These are phyloP conservation scores for Metopia argyrocephala DNA, from an alignment of 2,888 invertebrate genomes.

Conservation along the genomic window DNA sequence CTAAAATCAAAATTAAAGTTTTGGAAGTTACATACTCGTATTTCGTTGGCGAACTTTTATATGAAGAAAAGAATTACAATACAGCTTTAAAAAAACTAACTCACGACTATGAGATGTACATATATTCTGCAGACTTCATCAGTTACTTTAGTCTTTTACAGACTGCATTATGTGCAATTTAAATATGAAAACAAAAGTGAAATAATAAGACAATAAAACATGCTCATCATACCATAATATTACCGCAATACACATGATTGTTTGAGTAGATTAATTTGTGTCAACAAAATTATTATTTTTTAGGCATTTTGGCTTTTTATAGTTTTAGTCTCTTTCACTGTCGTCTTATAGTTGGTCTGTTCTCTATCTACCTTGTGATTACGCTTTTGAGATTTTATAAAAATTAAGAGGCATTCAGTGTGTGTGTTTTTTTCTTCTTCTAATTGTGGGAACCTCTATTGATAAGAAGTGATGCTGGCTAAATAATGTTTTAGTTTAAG, in stretches of 20 bases:
- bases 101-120: too few relatives aligned
- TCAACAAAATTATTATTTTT: background rate
- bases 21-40: too few relatives aligned
- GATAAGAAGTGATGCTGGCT: constrained; percentile 48
- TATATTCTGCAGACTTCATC: background rate
- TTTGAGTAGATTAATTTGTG: constrained; percentile 10
- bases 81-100: too few relatives aligned
- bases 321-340: constrained; percentile 33
- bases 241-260: background rate
- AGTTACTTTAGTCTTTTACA: background rate
- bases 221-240: background rate
- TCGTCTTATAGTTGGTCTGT: background rate
- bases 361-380: background rate
- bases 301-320: background rate
- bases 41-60: too few relatives aligned
- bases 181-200: background rate
- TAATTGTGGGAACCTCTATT: constrained; percentile 11
- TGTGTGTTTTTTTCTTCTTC: background rate
- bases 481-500: constrained; percentile 33
- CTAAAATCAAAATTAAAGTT: too few relatives aligned
- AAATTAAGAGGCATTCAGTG: background rate
- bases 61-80: too few relatives aligned
- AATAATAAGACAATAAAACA: background rate
- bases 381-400: constrained; percentile 28
- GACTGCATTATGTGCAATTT: background rate